Base-by-base conservation (phyloP, 2,888 invertebrate genomes). In the Zhuqinia jingwanae region DNA sequence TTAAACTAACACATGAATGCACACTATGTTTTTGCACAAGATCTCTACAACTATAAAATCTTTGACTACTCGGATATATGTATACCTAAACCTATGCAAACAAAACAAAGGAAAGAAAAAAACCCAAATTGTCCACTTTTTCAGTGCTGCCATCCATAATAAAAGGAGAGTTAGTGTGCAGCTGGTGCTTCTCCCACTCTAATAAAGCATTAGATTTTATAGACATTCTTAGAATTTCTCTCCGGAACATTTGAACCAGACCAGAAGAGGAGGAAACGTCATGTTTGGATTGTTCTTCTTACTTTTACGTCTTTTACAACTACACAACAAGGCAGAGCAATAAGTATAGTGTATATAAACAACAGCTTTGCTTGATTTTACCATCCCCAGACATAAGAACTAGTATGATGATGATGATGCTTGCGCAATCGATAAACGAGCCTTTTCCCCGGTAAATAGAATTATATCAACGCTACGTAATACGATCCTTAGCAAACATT, bases 211-310 rank as follows among this genome's bases (percentile, higher is more conserved):
- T 42, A 17, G 1, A 8, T 73, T 47, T 70, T 50, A 27, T 50
- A 25, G 50, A 73, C 73, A 50, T 73, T 73, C 50, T n/a, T 47
- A n/a, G 27, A 73, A 73, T 73, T 65, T 65, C 65, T 65, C 17
- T 17, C 17, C 30, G 6, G 36, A 65, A 42, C 65, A 65, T 65
- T 63, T 25, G 25, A 60, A 50, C 45, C 22, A 50, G 25, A n/a
- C 73, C n/a, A n/a, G n/a, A n/a, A n/a, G n/a, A n/a, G 27, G 13
- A 47, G 73, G 25, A 65, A 65, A 65, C 65, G 65, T 65, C 65
- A 65, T 65, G 65, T 65, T 60, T 65, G 36, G 10, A 47, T 17
- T 47, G 22, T 27, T 50, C 30, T 73, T 27, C 25, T 25, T 15
- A 17, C 36, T 17, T 36, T n/a, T n/a, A n/a, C 36, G 11, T 2